Base-by-base conservation (phyloP, 2,888 invertebrate species). In the Ophioninae sp. region DNA sequence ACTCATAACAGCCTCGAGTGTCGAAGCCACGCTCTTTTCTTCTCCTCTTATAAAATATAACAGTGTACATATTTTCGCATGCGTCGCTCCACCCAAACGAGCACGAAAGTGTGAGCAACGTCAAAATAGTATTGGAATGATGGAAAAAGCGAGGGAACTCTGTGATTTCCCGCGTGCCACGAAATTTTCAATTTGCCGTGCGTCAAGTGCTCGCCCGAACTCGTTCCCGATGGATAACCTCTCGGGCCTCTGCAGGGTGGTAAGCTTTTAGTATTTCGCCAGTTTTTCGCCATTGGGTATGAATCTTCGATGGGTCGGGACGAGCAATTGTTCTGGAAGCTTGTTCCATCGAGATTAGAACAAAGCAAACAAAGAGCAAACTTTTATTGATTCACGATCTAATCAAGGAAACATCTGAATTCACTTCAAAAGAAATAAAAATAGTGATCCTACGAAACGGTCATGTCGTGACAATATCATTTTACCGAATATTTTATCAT, bases 101-200 rank as follows among this genome's bases (percentile, higher is more conserved):
- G 41, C 5, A 64, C 2, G 20, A 51, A 39, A 44, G 30, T 37
- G 17, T 9, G 58, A 10, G 23, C 13, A 37, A 20, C 9, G 65
- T 23, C 9, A 58, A 58, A 17, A 58, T 58, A 30, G 30, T 30
- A 37, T 30, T 7, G 23, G 30, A 44, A 61, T 17, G 58, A 58
- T 44, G 20, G 61, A 64, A 59, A 68, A 59, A 67, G 64, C 61
- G 13, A 13, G n/a, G 20, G 30, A 65, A 71, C 5, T 44, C 51
- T 58, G 75, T 71, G 65, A 64, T 63, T 71, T 81, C 64, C 23
- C 41, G 65, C 61, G 44, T 56, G 75, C 59, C 69, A 65, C 58
- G 65, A 71, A 81, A 81, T 71, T 81, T 81, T 65, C 81, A 81
- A 81, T 81, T 75, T 81, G 20, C 71, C 13, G 73, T 71, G 71